Base-by-base conservation (phyloP, 2,797 vertebrate genomes). In the Liparis tanakae region DNA sequence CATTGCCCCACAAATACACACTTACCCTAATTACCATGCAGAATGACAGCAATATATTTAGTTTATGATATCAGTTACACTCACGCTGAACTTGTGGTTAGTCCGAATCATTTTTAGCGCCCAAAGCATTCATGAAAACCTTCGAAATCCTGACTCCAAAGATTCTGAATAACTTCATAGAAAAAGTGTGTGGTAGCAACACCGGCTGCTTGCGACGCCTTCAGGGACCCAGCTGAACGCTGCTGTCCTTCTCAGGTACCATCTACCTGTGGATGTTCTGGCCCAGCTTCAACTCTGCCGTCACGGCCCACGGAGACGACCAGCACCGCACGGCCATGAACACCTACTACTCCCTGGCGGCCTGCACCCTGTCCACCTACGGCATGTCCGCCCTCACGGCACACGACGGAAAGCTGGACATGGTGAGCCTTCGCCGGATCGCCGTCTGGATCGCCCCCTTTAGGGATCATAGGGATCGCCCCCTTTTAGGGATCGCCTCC, bases 261-360 rank as follows among this genome's bases (percentile, higher is more conserved):
- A 81, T 98, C 89, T 99, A 90, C 91, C 91, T 98, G 85, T 99
- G 97, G 98, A 95, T 98, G 93, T 99, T 97, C 93, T 99, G 97
- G 97, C 97, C 97, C 20, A 97, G 96, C 79, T 98, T 98, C 82
- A 96, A 96, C 92, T 98, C 97, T 0, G 93, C 96, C 2, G 44
- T 94, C 85, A 94, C 94, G 0, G 77, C 37, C 1, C 88, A 77
- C 0, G 92, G 94, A 18, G 93, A 93, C 0, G 83, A 89, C 8
- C 96, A 98, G 91, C 95, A 96, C 78, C 96, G 97, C 82, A 96
- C 96, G 0, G 93, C 92, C 66, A 73, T 98, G 83, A 98, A 98
- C 94, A 96, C 95, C 1, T 98, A 97, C 93, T 97, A 97, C 89
- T 96, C 97, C 0, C 90, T 99, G 87, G 95, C 93, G 0, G 94